Base-by-base conservation (phyloP, 2,888 invertebrate species). In the Sthenelais limicola region DNA sequence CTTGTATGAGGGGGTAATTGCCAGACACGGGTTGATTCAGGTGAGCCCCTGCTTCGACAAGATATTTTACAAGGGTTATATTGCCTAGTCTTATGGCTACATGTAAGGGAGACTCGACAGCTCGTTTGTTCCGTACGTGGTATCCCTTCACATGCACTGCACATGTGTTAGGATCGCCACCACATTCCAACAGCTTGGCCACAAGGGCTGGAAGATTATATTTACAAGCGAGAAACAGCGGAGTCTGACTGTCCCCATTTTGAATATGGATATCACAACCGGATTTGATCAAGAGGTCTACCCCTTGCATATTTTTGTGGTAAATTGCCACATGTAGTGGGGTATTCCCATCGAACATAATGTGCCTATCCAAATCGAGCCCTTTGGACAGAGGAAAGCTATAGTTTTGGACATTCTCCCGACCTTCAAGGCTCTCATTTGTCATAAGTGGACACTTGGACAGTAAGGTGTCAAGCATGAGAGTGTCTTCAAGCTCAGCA, bases 21-120 rank as follows among this genome's bases (percentile, higher is more conserved):
- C 67, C 67, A 1, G 30, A n/a, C 5, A 32, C 48, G 9, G 24
- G 7, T 18, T 12, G 47, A 52, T 68, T 68, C 52, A 68, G 33
- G 30, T 68, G 24, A 35, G 52, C 68, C n/a, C 68, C 68, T 33
- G 18, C 18, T 35, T 68, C 68, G 9, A 68, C 51, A 4, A 68
- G 26, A 15, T n/a, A n/a, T 3, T 33, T 30, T 18, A 52, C 68
- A 21, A 68, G 21, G 9, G 32, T 26, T 1, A 68, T n/a, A 30
- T 47, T 15, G 1, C 49, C 49, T 2, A 12, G 18, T 9, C 48
- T 1, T 9, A 68, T 32, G n/a, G 51, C 49, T 5, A 52, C 51
- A 33, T 68, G 51, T 9, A 68, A 35, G n/a, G 68, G 68, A 1
- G 51, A 21, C 28, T 48, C 30, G 9, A 18, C n/a, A 1, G 47